Conservation (phyloP, 2,113 vertebrate species). For the Oplegnathus fasciatus region DNA sequence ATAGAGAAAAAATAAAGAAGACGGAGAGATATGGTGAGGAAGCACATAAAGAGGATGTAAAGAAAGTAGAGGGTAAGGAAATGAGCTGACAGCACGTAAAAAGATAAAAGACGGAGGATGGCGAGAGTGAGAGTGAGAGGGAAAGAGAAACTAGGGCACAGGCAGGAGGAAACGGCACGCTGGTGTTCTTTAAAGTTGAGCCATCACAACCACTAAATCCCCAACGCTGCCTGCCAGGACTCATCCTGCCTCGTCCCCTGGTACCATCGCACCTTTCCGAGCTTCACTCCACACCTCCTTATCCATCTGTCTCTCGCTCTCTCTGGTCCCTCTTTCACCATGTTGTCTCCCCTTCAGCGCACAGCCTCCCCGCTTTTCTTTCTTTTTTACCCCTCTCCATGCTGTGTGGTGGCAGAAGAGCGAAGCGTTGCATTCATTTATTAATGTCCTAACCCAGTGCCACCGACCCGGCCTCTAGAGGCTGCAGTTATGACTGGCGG, state of each 20-base stretch:
- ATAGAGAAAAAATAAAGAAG: neutral
- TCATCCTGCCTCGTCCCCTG: conserved; percentile 41
- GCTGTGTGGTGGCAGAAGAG: neutral
- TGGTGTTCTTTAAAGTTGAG: conserved; percentile 69
- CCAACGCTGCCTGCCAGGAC: conserved; percentile 54
- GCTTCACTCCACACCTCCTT: conserved; percentile 36
- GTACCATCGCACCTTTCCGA: conserved; percentile 42
- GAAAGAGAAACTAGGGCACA: conserved; percentile 63
- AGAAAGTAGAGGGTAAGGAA: conserved; percentile 41
- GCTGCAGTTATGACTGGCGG: conserved; percentile 10
- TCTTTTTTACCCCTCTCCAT: neutral
- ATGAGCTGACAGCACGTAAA: conserved; percentile 27
- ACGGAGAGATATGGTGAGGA: neutral
- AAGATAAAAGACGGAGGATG: conserved; percentile 48
- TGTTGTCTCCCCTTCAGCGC: neutral
- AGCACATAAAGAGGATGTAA: neutral
- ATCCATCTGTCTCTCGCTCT: conserved; percentile 37
- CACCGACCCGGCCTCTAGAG: neutral
- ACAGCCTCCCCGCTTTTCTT: neutral
- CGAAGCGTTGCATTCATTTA: conserved; percentile 21
- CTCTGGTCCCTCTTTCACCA: neutral
- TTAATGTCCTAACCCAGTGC: conserved; percentile 35
- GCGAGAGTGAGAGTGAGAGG: conserved; percentile 34
- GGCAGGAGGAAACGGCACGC: conserved; percentile 41
- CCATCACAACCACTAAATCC: conserved; percentile 58